Evolutionary conservation across 2,888 invertebrate species (phyloP), one percentile per base, ranked within the genome.

Genomic region (Aleiodes testaceus): DNA sequence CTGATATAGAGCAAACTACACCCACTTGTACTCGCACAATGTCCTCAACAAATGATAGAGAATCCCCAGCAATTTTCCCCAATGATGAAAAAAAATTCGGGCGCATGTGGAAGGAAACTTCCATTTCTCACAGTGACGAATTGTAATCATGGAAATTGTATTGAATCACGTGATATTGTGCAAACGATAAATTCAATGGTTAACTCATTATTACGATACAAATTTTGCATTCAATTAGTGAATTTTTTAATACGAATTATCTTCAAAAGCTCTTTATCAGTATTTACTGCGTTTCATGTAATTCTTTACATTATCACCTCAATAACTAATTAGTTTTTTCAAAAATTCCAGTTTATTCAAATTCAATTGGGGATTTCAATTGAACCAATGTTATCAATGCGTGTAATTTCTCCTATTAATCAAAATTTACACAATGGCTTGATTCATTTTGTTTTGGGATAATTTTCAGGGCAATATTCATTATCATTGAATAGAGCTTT

Each of bases 121-220:
- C 22, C 36, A 53, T 53, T 53, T 53, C 18, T 7, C 55, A 26
- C 22, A 2, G 18, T 55, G 55, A 55, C 36, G 30, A 55, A 55
- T 55, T 30, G 36, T 55, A 30, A 55, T 30, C 55, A 55, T 30
- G 14, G 55, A 30, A 36, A 55, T 55, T 14, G 55, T 30, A 55
- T 36, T 6, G 22, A 22, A 53, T 53, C 20, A 14, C 11, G 14
- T 12, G 30, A 55, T 55, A 55, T 55, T 12, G 11, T 55, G 14
- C 36, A 9, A 0, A 14, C 55, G 16, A 55, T 55, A 55, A 55
- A 55, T 55, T 55, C n/a, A 5, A 1, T 12, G 30, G 14, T 30
- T 14, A 55, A 55, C 30, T 55, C 16, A 55, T 55, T 55, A 53
- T 53, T 53, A 53, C 18, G 2, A 36, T 9, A 7, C 11, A 2